Percentiles rank a stretch among this genome's conserved stretches.
phyloP scores from a whole-genome alignment of 2,113 vertebrate genomes.

The Mohoua ochrocephala region DNA sequence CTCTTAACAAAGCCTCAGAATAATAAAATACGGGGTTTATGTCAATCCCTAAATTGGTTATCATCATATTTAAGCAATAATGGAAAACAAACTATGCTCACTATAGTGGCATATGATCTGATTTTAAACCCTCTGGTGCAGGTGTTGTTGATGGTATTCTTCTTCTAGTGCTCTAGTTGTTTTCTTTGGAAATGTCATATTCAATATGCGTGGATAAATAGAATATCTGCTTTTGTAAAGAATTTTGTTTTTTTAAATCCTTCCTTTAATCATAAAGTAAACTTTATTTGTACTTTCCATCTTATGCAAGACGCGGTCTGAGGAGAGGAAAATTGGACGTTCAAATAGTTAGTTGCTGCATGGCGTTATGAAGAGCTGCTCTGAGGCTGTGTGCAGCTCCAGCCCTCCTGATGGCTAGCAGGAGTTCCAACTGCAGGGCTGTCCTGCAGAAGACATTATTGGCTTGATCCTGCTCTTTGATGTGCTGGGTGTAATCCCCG shows the following conservation, averaged over 20 bases:
- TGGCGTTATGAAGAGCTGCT: not conserved
- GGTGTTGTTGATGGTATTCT: not conserved
- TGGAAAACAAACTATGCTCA: slow-evolving; percentile 17
- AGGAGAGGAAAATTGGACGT: not conserved
- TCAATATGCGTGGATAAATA: not conserved
- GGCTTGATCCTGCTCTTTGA: not conserved
- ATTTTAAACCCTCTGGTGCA: slow-evolving; percentile 25
- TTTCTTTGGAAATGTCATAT: slow-evolving; percentile 37
- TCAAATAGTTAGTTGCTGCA: not conserved
- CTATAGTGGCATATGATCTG: not conserved
- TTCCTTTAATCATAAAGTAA: not conserved
- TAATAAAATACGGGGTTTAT: slow-evolving; percentile 29
- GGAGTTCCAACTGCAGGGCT: not conserved
- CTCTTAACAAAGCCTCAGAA: slow-evolving; percentile 59
- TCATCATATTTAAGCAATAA: slow-evolving; percentile 48
- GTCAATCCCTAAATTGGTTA: slow-evolving; percentile 43
- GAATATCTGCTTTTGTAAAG: not conserved
- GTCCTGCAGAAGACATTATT: not conserved
- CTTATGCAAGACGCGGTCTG: not conserved
- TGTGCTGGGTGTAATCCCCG: not conserved
- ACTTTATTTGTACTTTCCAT: not conserved
- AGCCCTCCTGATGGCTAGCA: not conserved
- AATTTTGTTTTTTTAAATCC: not conserved
- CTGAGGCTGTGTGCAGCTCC: not conserved
- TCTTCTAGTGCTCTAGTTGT: not conserved